A percentile compares a stretch with the other conserved stretches of the same genome.
These are phyloP conservation scores for Toxotes lorentzi DNA, from an alignment of 2,797 vertebrate genomes.

Conservation along the genomic window DNA sequence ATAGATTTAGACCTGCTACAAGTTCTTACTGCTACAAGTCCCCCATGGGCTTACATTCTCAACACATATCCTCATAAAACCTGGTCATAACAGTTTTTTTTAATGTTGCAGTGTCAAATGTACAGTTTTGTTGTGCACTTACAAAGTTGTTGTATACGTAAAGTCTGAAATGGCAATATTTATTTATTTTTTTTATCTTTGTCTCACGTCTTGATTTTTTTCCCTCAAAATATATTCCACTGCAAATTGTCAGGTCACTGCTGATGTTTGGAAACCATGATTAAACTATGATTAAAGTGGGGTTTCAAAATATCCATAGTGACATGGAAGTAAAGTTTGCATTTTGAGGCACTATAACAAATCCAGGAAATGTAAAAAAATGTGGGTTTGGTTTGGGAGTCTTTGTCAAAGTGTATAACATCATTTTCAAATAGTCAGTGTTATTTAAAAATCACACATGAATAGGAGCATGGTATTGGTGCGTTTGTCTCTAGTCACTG, in stretches of 20 bases:
- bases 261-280: neutral
- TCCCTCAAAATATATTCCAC: neutral
- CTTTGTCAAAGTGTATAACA: neutral
- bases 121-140: neutral
- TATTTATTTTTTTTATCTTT: neutral
- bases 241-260: neutral
- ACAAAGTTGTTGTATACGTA: neutral
- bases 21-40: too few relatives aligned
- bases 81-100: neutral
- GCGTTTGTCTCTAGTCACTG: neutral
- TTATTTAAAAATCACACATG: neutral
- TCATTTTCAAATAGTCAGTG: neutral
- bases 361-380: neutral
- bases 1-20: too few relatives aligned
- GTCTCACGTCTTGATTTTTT: neutral
- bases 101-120: neutral
- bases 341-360: neutral
- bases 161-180: too few relatives aligned
- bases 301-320: constrained; percentile 1
- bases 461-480: neutral
- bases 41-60: neutral
- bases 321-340: neutral
- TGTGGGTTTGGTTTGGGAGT: neutral
- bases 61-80: neutral
- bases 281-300: neutral